Evolutionary conservation across 2,113 vertebrate species (phyloP).

Genomic region (Sturnus vulgaris): DNA sequence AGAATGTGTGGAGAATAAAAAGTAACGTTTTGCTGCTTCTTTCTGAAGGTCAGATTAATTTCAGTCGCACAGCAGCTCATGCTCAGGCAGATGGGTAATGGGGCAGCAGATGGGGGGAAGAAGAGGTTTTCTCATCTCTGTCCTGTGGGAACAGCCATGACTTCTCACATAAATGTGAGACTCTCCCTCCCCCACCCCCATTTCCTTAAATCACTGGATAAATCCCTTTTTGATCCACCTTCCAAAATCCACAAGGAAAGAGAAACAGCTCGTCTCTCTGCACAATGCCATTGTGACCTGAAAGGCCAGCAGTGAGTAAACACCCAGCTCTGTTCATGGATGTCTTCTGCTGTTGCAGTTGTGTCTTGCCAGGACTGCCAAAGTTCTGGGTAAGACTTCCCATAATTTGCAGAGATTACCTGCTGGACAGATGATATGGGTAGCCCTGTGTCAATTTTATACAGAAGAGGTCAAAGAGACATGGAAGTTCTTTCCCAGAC

Average conservation of each 20-base stretch:
- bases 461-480: not conserved
- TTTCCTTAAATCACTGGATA: not conserved
- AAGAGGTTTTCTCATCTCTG: not conserved
- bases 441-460: not conserved
- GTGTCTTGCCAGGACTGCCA: not conserved
- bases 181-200: not conserved
- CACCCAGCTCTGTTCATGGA: not conserved
- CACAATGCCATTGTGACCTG: not conserved
- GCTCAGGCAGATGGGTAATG: not conserved
- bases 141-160: not conserved
- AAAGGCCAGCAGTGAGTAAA: not conserved
- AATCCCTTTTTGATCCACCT: not conserved
- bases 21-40: not conserved
- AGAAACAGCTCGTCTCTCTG: not conserved
- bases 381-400: not conserved
- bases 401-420: not conserved
- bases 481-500: not conserved
- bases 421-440: not conserved
- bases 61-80: not conserved
- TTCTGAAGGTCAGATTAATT: conserved; percentile 5
- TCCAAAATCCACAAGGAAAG: not conserved
- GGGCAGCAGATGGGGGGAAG: not conserved
- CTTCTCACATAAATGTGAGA: not conserved
- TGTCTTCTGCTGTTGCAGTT: not conserved
- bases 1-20: conserved; percentile 1